Conservation (phyloP, 2,888 invertebrate genomes). For the Teleiodes luculella region DNA sequence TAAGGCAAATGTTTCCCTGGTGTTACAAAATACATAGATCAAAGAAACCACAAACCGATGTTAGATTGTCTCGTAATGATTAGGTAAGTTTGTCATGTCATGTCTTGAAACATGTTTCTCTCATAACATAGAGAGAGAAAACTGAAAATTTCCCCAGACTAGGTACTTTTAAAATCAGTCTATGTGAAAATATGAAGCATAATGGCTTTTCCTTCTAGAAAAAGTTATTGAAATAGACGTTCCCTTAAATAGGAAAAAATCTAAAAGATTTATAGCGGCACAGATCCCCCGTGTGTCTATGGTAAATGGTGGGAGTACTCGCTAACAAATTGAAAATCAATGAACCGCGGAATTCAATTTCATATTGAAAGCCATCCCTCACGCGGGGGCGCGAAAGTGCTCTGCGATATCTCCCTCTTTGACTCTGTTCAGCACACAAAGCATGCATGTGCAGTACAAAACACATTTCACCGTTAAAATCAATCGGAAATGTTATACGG, state of each 20-base stretch:
- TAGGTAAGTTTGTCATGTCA: too few species aligned
- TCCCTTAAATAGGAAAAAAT: constrained; percentile 27
- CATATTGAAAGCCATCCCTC: constrained; percentile 80
- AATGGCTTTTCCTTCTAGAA: too few species aligned
- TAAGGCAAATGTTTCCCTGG: too few species aligned
- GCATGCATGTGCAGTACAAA: constrained; percentile 23
- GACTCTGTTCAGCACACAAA: constrained; percentile 62
- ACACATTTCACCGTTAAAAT: not conserved
- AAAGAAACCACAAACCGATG: too few species aligned
- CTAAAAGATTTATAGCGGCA: constrained; percentile 63
- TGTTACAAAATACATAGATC: too few species aligned
- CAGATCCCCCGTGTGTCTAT: constrained; percentile 56
- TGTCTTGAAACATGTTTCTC: too few species aligned
- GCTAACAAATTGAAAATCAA: constrained; percentile 80
- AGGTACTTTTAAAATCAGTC: too few species aligned
- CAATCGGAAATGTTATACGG: not conserved
- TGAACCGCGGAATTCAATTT: constrained; percentile 83
- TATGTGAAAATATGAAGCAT: too few species aligned
- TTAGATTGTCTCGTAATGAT: too few species aligned
- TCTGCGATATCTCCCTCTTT: constrained; percentile 63
- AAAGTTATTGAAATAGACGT: too few species aligned
- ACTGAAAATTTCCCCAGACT: too few species aligned
- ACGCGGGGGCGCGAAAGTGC: constrained; percentile 50
- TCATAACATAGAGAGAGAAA: too few species aligned
- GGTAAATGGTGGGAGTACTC: constrained; percentile 69